Conservation (phyloP, 35 echinoderm and acorn worm species). For the Ophiothrix spiculata region DNA sequence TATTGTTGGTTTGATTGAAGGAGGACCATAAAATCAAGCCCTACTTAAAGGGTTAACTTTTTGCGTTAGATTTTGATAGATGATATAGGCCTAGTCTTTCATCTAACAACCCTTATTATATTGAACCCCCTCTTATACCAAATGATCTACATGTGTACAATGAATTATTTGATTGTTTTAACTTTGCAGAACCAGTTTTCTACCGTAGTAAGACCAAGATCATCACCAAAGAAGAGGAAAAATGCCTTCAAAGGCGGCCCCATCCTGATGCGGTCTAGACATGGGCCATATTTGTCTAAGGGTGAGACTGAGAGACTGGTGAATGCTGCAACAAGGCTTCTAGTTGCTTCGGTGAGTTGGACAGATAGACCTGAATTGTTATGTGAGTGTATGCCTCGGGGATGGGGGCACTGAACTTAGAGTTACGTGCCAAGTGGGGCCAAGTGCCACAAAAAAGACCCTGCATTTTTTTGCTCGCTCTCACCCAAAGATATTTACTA, state of each 20-base stretch:
- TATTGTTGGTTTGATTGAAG: too few relatives aligned
- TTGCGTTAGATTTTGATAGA: too few relatives aligned
- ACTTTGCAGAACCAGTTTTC: conserved; percentile 61
- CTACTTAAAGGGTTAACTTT: too few relatives aligned
- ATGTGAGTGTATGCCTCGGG: not conserved
- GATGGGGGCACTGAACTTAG: too few relatives aligned
- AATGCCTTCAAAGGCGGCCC: conserved; percentile 80
- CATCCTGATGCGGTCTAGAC: conserved; percentile 73
- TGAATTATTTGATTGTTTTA: too few relatives aligned
- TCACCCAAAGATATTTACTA: too few relatives aligned
- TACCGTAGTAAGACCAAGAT: conserved; percentile 53
- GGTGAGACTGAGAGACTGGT: conserved; percentile 87
- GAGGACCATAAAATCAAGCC: too few relatives aligned
- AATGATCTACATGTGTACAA: not conserved
- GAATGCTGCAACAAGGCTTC: conserved; percentile 79
- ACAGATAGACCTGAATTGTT: not conserved
- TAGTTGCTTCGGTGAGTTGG: conserved; percentile 91
- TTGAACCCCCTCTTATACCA: not conserved
- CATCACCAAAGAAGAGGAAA: conserved; percentile 70
- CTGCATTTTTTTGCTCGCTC: too few relatives aligned
- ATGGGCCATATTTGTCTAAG: conserved; percentile 74
- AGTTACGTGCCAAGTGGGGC: too few relatives aligned
- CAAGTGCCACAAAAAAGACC: too few relatives aligned
- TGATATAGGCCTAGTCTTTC: too few relatives aligned
- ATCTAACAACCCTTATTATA: too few relatives aligned